phyloP scores from a whole-genome alignment of 2,888 invertebrate genomes.

The Gastracanthus pulcherrimus region DNA sequence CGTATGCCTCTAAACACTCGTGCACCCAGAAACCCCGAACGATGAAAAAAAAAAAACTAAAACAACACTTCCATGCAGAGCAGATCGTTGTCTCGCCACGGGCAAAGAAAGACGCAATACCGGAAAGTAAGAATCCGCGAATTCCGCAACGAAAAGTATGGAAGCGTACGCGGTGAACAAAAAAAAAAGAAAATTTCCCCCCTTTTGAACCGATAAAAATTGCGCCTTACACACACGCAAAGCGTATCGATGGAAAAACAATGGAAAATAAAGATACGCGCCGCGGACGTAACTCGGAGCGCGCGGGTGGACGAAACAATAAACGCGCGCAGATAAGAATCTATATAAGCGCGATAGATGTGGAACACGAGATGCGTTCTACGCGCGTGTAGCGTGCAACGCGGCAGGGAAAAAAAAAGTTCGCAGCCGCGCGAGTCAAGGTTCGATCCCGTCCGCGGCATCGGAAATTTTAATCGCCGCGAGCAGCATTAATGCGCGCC shows the following conservation, averaged over 20 bases:
- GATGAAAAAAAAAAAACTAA: not conserved
- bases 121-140: slow-evolving; percentile 39
- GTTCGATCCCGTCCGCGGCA: slow-evolving; percentile 24
- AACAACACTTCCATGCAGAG: not conserved
- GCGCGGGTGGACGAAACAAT: not conserved
- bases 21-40: not conserved
- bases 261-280: slow-evolving; percentile 49
- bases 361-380: slow-evolving; percentile 38
- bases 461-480: slow-evolving; percentile 20
- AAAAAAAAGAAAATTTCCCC: not conserved
- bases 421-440: slow-evolving; percentile 13
- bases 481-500: not conserved
- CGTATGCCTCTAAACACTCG: not conserved
- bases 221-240: not conserved
- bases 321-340: slow-evolving; percentile 29
- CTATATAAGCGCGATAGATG: not conserved
- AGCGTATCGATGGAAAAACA: slow-evolving; percentile 43
- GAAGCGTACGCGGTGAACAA: not conserved
- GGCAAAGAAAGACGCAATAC: not conserved
- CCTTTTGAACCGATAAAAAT: not conserved
- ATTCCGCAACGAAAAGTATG: slow-evolving; percentile 22
- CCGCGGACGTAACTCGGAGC: slow-evolving; percentile 6
- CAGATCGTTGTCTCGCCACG: slow-evolving; percentile 31
- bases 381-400: not conserved
- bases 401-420: not conserved